Evolutionary conservation across 2,888 invertebrate genomes (phyloP).

Genomic region (Globia sparganii): DNA sequence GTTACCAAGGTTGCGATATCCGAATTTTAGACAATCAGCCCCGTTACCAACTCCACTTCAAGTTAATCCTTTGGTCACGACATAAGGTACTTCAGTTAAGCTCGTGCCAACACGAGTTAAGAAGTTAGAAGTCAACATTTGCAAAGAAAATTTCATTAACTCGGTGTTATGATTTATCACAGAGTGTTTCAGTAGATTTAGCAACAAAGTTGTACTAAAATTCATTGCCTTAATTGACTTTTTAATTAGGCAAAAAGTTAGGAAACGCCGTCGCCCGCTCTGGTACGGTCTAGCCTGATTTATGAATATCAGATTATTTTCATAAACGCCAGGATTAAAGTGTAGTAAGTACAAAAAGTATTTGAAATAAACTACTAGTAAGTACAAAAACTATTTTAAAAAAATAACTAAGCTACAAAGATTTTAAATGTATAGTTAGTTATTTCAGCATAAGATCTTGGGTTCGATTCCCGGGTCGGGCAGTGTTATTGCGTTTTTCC

Average conservation of each 20-base stretch:
- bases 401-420: background rate
- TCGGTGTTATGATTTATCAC: slow-evolving; percentile 64
- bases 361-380: slow-evolving; percentile 4
- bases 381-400: background rate
- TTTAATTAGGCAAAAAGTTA: slow-evolving; percentile 79
- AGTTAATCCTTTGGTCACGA: background rate
- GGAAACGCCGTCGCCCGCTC: slow-evolving; percentile 66
- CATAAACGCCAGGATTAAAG: slow-evolving; percentile 34
- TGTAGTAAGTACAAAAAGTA: background rate
- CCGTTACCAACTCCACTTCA: background rate
- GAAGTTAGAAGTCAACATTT: slow-evolving; percentile 35
- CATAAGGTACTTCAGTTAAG: background rate
- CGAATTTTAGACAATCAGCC: background rate
- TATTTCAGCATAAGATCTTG: background rate
- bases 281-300: slow-evolving; percentile 65
- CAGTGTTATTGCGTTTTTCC: background rate
- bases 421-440: background rate
- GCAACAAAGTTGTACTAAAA: slow-evolving; percentile 66
- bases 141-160: slow-evolving; percentile 58
- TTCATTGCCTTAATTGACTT: slow-evolving; percentile 78
- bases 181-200: slow-evolving; percentile 63
- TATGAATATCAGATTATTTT: slow-evolving; percentile 61
- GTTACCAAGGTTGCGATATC: background rate
- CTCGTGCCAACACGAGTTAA: slow-evolving; percentile 12
- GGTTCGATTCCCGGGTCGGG: background rate